These are phyloP conservation scores for Entomobrya multifasciata DNA, from an alignment of 2,888 invertebrate genomes.

Conservation along the genomic window DNA sequence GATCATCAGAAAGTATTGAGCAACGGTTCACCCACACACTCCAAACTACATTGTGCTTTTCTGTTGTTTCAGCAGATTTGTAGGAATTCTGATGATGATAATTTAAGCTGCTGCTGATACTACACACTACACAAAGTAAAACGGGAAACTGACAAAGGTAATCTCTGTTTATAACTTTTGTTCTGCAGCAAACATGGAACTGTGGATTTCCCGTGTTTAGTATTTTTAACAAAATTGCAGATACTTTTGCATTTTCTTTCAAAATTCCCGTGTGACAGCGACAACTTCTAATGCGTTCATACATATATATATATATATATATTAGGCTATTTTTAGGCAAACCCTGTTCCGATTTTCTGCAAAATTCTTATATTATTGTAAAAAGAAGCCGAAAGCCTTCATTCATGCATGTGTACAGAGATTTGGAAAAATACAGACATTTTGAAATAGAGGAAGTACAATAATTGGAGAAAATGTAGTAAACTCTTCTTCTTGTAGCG, in stretches of 20 bases:
- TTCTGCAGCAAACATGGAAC: background rate
- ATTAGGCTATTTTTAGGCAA: background rate
- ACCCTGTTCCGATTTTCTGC: background rate
- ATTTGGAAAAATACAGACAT: background rate
- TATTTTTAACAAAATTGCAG: slow-evolving; percentile 17
- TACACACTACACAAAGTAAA: background rate
- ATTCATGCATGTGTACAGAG: background rate
- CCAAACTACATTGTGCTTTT: background rate
- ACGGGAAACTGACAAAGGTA: slow-evolving; percentile 13
- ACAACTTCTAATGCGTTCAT: too few species aligned
- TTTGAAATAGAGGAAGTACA: background rate
- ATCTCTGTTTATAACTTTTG: slow-evolving; percentile 33
- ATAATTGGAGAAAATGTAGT: slow-evolving; percentile 45
- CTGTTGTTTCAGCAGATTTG: slow-evolving; percentile 40
- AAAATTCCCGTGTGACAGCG: background rate
- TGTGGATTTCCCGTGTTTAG: background rate
- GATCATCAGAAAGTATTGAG: slow-evolving; percentile 36
- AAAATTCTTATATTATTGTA: slow-evolving; percentile 24
- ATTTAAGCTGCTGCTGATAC: slow-evolving; percentile 7
- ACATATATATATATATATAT: background rate
- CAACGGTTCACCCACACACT: background rate
- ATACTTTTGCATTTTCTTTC: background rate
- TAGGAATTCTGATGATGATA: slow-evolving; percentile 14
- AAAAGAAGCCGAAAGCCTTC: background rate
- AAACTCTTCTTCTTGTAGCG: slow-evolving; percentile 12